Base-by-base conservation (phyloP, 2,888 invertebrate species). In the Penaeus monodon region DNA sequence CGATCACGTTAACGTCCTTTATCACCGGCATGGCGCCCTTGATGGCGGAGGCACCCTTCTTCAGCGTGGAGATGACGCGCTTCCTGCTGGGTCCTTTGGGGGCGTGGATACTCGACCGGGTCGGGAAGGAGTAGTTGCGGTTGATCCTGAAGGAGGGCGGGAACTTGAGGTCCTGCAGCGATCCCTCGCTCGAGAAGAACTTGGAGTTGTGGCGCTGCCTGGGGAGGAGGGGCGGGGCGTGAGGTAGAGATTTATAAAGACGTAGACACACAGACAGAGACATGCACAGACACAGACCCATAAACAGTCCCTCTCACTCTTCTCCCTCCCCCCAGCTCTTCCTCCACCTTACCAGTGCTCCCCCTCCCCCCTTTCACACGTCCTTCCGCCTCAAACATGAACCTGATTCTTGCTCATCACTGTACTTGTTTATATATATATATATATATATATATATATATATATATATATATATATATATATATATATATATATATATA, bases 1-100 rank as follows among this genome's bases (percentile, higher is more conserved):
- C 99, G 92, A 99, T 99, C 91, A 98, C 95, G 93, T 99, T 99
- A 89, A 99, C 98, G 93, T 99, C 98, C 91, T 98, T 96, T 91
- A 99, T 98, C 93, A 96, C 96, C n/a, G 98, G 98, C 94, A 98
- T 95, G 86, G 90, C 87, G 64, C 97, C 96, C 92, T 96, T 96
- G 91, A 97, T 93, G 64, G 96, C 97, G n/a, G 95, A 95, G 4
- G 97, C 97, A 78, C 97, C 96, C 91, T 95, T 95, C 81, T 95
- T 95, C 27, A 97, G 93, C 24, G 97, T 97, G 92, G 97, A 96
- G 90, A 97, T 93, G 92, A 97, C 91, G 89, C 91, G 91, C 49
- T 91, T 91, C 86, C 88, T 77, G 84, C 88, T 81, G 76, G 89
- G 86, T 38, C 85, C 81, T 68, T 90, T 33, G 44, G 90, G 76